Percentiles rank a stretch among this genome's conserved stretches.
phyloP scores from a whole-genome alignment of 2,797 vertebrate genomes.

The Anomalospiza imberbis region DNA sequence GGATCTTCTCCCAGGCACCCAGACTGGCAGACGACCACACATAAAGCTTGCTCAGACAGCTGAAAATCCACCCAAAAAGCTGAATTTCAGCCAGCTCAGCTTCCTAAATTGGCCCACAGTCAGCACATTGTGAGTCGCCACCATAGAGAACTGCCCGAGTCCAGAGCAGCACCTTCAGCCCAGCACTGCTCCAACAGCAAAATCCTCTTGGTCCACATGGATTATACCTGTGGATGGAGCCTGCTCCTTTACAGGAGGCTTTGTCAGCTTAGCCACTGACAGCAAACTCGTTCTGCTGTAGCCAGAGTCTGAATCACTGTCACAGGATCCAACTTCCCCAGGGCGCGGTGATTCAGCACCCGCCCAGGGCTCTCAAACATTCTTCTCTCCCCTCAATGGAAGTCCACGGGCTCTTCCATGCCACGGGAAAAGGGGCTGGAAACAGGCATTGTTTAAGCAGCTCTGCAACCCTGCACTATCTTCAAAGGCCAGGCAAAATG shows the following conservation, averaged over 20 bases:
- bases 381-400: background rate
- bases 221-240: background rate
- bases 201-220: background rate
- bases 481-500: background rate
- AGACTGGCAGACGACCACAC: background rate
- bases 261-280: background rate
- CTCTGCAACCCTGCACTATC: background rate
- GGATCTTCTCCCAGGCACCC: background rate
- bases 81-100: background rate
- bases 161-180: background rate
- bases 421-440: background rate
- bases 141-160: rapidly evolving
- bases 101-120: background rate
- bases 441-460: background rate
- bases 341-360: background rate
- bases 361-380: background rate
- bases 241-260: background rate
- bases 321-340: background rate
- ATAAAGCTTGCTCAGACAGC: background rate
- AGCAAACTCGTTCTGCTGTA: background rate
- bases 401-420: background rate
- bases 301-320: constrained; percentile 15
- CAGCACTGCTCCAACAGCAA: background rate
- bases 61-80: background rate
- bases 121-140: rapidly evolving